A percentile compares a stretch with the other conserved stretches of the same genome.
Conservation (phyloP, 1,140 invertebrate genomes). For the Brachionus rotundiformis region DNA sequence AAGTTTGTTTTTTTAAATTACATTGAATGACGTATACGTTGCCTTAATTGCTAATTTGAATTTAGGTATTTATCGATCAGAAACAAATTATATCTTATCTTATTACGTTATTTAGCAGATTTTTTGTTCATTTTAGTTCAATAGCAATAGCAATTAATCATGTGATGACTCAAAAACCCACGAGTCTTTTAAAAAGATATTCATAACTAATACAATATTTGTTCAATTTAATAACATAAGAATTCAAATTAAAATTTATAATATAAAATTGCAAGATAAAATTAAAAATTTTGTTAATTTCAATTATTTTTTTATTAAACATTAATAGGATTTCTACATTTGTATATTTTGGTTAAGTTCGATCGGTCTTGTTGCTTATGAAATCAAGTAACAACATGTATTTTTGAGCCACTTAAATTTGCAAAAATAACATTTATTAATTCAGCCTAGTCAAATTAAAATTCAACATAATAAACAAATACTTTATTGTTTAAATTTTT, state of each 20-base stretch:
- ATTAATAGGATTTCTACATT: neutral
- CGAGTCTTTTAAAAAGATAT: neutral
- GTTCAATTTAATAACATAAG: no score
- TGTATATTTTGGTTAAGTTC: constrained; percentile 3
- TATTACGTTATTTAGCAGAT: neutral
- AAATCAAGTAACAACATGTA: neutral
- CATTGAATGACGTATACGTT: neutral
- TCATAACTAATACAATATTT: neutral
- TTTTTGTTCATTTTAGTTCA: neutral
- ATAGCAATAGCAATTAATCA: neutral
- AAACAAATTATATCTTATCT: neutral
- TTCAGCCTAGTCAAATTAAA: neutral
- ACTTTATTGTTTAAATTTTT: constrained; percentile 12
- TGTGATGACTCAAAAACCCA: neutral
- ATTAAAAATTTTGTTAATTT: neutral
- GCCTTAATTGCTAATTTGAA: neutral
- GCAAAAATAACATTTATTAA: constrained; percentile 1
- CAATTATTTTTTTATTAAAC: neutral
- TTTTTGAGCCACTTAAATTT: neutral
- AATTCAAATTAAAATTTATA: no score
- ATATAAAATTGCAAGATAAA: neutral
- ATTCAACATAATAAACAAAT: constrained; percentile 6
- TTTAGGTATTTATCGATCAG: neutral
- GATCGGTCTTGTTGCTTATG: neutral
- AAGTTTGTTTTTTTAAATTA: neutral